Conservation (phyloP, 1,140 invertebrate genomes). For the Cherax quadricarinatus region DNA sequence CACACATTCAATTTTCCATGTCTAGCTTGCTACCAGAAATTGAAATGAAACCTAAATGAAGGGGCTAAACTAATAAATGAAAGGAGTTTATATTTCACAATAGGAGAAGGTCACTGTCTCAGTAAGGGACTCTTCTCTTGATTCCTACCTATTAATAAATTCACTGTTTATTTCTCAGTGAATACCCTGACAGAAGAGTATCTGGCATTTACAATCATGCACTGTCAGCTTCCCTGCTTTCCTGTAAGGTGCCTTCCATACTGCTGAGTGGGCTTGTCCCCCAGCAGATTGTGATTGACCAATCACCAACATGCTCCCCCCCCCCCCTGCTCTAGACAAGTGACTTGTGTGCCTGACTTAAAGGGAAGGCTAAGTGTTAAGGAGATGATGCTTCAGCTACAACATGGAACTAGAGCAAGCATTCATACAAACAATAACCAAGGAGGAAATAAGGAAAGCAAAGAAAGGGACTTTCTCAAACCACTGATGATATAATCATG, state of each 20-base stretch:
- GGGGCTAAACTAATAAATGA: neutral
- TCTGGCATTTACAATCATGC: conserved; percentile 57
- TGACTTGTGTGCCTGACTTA: conserved; percentile 38
- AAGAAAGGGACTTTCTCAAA: conserved; percentile 59
- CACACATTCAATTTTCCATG: neutral
- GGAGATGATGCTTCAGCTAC: conserved; percentile 61
- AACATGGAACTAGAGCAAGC: conserved; percentile 69
- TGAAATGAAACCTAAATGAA: conserved; percentile 29
- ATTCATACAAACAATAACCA: conserved; percentile 61
- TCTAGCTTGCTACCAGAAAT: conserved; percentile 47
- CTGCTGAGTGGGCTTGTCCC: conserved; percentile 35
- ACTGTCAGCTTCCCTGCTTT: conserved; percentile 52
- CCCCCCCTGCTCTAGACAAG: conserved; percentile 37
- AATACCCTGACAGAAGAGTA: conserved; percentile 24
- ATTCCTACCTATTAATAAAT: conserved; percentile 3
- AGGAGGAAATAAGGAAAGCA: conserved; percentile 40
- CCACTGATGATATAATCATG: conserved; percentile 59
- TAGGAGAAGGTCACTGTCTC: conserved; percentile 38
- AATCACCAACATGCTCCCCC: conserved; percentile 47
- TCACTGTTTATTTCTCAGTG: conserved; percentile 27
- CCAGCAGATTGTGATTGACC: conserved; percentile 24
- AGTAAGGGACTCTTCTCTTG: conserved; percentile 31
- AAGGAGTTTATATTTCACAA: neutral
- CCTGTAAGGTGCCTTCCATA: conserved; percentile 38
- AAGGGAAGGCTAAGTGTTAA: conserved; percentile 47